phyloP scores from a whole-genome alignment of 2,888 invertebrate genomes.

The Thecocarcelia acutangulata region DNA sequence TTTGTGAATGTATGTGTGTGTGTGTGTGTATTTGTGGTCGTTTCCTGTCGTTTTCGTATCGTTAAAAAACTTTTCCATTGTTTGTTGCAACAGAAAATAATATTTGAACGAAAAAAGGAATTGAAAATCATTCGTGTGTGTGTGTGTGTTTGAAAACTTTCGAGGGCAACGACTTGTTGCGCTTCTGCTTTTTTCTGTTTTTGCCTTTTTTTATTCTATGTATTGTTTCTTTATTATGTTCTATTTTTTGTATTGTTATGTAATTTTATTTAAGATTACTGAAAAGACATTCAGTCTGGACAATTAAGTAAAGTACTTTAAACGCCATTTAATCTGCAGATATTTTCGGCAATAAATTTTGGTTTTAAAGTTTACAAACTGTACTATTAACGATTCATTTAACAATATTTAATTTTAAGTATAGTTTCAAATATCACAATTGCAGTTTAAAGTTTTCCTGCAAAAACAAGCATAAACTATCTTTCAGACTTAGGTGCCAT shows the following conservation, averaged over 20 bases:
- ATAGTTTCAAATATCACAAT: no score
- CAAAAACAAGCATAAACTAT: no score
- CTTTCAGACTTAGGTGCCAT: no score
- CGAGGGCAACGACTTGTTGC: constrained; percentile 74
- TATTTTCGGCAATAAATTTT: background rate
- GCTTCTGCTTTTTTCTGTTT: constrained; percentile 60
- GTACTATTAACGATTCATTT: no score
- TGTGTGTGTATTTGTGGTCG: constrained; percentile 65
- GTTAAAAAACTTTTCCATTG: constrained; percentile 63
- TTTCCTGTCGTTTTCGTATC: constrained; percentile 70
- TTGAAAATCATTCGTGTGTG: constrained; percentile 14
- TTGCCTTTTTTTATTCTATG: background rate
- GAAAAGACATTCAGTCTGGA: constrained; percentile 29
- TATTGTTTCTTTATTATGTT: background rate
- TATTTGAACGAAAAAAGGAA: constrained; percentile 16
- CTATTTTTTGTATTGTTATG: background rate
- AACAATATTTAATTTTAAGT: no score
- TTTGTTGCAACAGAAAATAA: constrained; percentile 28
- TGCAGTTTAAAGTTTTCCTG: no score
- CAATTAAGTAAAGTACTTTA: constrained; percentile 10
- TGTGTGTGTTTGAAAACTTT: constrained; percentile 63
- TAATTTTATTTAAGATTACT: constrained; percentile 14
- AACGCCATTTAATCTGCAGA: background rate
- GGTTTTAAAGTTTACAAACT: no score
- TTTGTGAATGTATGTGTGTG: constrained; percentile 2